A percentile compares a stretch with the other conserved stretches of the same genome.
These are phyloP conservation scores for Pitta sordida DNA, from an alignment of 2,113 vertebrate species.

Conservation along the genomic window DNA sequence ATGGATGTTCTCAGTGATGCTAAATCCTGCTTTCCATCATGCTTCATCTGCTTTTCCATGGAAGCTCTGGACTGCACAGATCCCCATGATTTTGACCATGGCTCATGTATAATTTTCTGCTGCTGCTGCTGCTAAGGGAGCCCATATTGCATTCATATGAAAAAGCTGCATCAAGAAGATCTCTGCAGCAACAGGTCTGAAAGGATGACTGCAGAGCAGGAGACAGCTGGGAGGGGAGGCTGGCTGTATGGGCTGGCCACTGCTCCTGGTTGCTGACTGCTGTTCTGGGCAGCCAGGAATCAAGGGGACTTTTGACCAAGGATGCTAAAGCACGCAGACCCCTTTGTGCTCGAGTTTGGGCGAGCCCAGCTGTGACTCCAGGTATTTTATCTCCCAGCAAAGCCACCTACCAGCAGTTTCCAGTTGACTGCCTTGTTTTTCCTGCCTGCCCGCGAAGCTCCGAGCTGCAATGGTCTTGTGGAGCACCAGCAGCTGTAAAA, in stretches of 20 bases:
- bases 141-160: not conserved
- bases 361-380: not conserved
- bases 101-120: not conserved
- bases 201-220: not conserved
- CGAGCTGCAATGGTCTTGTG: not conserved
- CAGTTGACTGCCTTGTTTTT: not conserved
- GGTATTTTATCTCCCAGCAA: not conserved
- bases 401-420: not conserved
- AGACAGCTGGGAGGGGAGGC: not conserved
- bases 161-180: not conserved
- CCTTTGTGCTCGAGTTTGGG: fast-evolving
- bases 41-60: not conserved
- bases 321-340: fast-evolving
- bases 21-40: not conserved
- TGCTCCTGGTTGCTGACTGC: not conserved
- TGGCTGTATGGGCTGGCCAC: not conserved
- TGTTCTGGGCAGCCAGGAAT: not conserved
- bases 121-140: not conserved
- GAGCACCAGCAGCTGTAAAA: not conserved
- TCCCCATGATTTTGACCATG: not conserved
- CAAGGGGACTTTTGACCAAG: not conserved
- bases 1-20: not conserved
- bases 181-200: not conserved
- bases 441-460: not conserved
- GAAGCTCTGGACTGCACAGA: not conserved